Evolutionary conservation across 2,888 invertebrate genomes (phyloP), one percentile per base, ranked within the genome.

Genomic region (Bellardia bayeri): DNA sequence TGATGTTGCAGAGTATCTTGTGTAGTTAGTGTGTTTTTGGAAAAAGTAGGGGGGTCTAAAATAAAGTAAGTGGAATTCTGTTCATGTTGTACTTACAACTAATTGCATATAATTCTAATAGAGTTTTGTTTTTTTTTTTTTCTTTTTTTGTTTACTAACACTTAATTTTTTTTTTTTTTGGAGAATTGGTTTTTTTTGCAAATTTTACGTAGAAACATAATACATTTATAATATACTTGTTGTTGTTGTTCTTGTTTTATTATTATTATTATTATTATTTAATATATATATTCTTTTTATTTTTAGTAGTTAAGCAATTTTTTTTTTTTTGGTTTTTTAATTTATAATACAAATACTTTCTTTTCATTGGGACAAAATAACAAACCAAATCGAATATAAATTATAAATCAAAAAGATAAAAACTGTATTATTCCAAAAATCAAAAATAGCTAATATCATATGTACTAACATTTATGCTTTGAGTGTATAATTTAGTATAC

Each of bases 51-150:
- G 45, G 45, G 45, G 11, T 23, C 37, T 30, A 16, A 16, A 16
- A 37, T 54, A 33, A 37, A 49, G 58, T 45, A 37, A 49, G 58
- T 45, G 58, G 13, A 40, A 30, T 69, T 69, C 33, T 51, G 30
- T 58, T 49, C 8, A 56, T 40, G 23, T 37, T 72, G 58, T 64
- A 78, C 84, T 82, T 78, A 84, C 69, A 87, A 78, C 51, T 85
- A 85, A 58, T 82, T 85, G 78, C 79, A 79, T 79, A 85, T 82
- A 74, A 78, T 85, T 85, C 74, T 87, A 79, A 85, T 79, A 75
- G 63, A 79, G 61, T 76, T 45, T 63, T 54, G 37, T 45, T 5
- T 37, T 64, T 56, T 81, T 30, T 58, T 66, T 42, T 45, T 5
- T 37, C 56, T 56, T 81, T 30, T 58, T 66, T 42, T 23, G 23